These are phyloP conservation scores for Oryzias melastigma DNA, from an alignment of 2,113 vertebrate genomes.

Conservation along the genomic window DNA sequence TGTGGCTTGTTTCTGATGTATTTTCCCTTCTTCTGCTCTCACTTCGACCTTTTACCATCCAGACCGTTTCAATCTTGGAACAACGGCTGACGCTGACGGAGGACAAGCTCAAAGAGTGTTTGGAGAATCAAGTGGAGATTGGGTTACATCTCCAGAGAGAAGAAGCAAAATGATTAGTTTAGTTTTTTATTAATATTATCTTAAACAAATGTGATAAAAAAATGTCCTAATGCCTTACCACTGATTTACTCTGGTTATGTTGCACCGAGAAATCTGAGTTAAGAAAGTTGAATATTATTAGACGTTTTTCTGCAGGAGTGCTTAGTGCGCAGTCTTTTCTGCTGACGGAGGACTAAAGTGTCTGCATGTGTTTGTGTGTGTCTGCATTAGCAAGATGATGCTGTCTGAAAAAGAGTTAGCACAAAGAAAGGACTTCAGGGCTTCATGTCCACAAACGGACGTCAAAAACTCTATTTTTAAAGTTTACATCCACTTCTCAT, in stretches of 20 bases:
- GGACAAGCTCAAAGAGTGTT: conserved; percentile 93
- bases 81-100: conserved; percentile 91
- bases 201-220: neutral
- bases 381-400: neutral
- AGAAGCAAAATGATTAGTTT: conserved; percentile 34
- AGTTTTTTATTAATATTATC: neutral
- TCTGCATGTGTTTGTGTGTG: conserved; percentile 40
- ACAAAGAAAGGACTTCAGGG: conserved; percentile 14
- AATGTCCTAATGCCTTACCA: neutral
- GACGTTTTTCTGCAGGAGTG: conserved; percentile 47
- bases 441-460: neutral
- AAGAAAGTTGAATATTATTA: conserved; percentile 52
- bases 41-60: conserved; percentile 15
- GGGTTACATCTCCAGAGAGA: conserved; percentile 68
- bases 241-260: conserved; percentile 20
- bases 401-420: conserved; percentile 16
- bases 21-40: conserved; percentile 4
- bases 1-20: conserved; percentile 4
- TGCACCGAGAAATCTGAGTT: conserved; percentile 27
- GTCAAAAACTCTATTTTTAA: neutral
- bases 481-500: conserved; percentile 6
- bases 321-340: conserved; percentile 61
- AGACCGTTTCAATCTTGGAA: conserved; percentile 82
- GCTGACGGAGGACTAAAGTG: conserved; percentile 56
- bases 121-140: conserved; percentile 89